phyloP scores from a whole-genome alignment of 2,888 invertebrate species.

The Drosophila yooni region DNA sequence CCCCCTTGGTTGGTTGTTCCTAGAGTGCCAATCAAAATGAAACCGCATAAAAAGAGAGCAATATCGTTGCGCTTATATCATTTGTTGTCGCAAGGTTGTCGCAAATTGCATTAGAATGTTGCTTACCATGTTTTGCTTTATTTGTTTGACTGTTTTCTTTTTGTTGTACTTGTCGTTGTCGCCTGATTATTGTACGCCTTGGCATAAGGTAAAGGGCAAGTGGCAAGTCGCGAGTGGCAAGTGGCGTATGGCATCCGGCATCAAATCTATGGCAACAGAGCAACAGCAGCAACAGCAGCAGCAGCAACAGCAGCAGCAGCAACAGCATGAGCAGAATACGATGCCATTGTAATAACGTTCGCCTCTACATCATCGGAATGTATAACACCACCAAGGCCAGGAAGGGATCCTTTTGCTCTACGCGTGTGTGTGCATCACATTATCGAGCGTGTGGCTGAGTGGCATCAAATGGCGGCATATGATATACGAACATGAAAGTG shows the following conservation, averaged over 20 bases:
- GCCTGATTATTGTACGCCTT: conserved; percentile 24
- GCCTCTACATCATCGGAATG: conserved; percentile 33
- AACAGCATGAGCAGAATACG: conserved; percentile 29
- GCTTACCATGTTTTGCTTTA: conserved; percentile 43
- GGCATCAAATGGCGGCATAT: not conserved
- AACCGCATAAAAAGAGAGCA: conserved; percentile 28
- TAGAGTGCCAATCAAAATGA: not conserved
- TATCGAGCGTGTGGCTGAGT: not conserved
- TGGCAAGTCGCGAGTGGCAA: conserved; percentile 9
- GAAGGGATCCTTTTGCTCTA: not conserved
- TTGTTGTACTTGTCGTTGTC: conserved; percentile 36
- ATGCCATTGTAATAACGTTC: conserved; percentile 4
- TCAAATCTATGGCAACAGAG: conserved; percentile 29
- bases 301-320: not conserved
- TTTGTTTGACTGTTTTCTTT: conserved; percentile 37
- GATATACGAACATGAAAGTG: not conserved
- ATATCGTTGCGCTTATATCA: conserved; percentile 37
- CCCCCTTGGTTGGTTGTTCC: conserved; percentile 30
- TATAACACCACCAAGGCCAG: conserved; percentile 1
- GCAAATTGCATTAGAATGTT: conserved; percentile 62
- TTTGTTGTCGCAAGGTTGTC: conserved; percentile 40
- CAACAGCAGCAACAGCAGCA: not conserved
- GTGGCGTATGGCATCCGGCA: conserved; percentile 23
- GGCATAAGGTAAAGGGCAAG: conserved; percentile 24
- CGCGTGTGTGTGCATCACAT: not conserved